Base-by-base conservation (phyloP, 2,888 invertebrate species). In the Drosophila ustulata region DNA sequence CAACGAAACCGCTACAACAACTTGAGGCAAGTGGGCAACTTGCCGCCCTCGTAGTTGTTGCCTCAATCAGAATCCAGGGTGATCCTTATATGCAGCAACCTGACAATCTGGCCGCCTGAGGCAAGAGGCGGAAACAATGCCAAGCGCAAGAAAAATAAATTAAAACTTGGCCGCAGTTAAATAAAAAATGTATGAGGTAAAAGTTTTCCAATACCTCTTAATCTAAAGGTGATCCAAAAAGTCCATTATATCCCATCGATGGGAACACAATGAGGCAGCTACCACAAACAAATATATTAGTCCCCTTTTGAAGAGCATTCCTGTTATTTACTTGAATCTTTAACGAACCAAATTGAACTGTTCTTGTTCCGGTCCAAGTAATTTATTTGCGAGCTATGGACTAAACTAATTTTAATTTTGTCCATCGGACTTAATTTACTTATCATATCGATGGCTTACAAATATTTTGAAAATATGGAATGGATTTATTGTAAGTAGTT, bases 111-210 rank as follows among this genome's bases (percentile, higher is more conserved):
- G 41, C 28, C 6, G 26, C 32, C 13, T 11, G 65, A 57, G 47
- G 59, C 59, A 75, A 75, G 63, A 75, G 75, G 67, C 78, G 78
- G 82, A 82, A 82, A 82, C 82, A 83, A 82, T 80, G 73, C 72
- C 45, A 61, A 49, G 56, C 58, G 46, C 66, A 78, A 80, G 78
- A 82, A 78, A 81, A 79, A 79, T 69, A 82, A 82, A 83, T 83
- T 82, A 83, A 83, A 83, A 85, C 85, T 83, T 84, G 75, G 67
- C 63, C 67, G 50, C 67, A 68, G 78, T 79, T 82, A 80, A 84
- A 80, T 82, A 84, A 82, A 82, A 75, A 77, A 70, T 73, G 28
- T 53, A 18, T n/a, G 41, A 46, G 75, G 58, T 56, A 62, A 68
- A 75, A 75, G 72, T 75, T 75, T 72, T 69, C 37, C 55, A 68